Conservation (phyloP, 2,113 vertebrate species). For the Lycocorax pyrrhopterus region DNA sequence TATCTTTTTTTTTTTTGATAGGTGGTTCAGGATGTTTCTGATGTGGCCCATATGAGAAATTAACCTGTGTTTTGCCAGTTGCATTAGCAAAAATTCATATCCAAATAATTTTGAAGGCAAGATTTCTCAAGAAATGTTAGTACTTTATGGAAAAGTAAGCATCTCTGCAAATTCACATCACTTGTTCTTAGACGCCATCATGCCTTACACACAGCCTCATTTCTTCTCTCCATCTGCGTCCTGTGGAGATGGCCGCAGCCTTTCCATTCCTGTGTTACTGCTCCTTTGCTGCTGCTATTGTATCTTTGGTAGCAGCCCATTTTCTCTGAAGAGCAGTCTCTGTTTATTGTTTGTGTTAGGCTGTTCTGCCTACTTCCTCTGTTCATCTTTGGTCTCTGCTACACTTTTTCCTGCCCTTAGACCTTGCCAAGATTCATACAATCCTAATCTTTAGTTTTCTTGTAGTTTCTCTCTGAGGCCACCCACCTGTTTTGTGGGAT, state of each 20-base stretch:
- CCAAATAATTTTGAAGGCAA: not conserved
- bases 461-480: not conserved
- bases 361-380: not conserved
- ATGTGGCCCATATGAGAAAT: not conserved
- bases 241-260: not conserved
- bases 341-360: not conserved
- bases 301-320: not conserved
- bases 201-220: not conserved
- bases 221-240: not conserved
- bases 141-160: not conserved
- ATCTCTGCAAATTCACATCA: not conserved
- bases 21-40: not conserved
- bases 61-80: not conserved
- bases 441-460: not conserved
- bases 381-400: not conserved
- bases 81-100: not conserved
- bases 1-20: not conserved
- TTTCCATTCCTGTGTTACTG: not conserved
- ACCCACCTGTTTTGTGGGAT: not conserved
- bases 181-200: not conserved
- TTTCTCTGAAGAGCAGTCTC: not conserved
- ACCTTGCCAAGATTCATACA: not conserved
- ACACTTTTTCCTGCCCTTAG: not conserved
- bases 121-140: not conserved
- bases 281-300: not conserved